Conservation (phyloP, 1,140 invertebrate genomes). For the Dreissena polymorpha region DNA sequence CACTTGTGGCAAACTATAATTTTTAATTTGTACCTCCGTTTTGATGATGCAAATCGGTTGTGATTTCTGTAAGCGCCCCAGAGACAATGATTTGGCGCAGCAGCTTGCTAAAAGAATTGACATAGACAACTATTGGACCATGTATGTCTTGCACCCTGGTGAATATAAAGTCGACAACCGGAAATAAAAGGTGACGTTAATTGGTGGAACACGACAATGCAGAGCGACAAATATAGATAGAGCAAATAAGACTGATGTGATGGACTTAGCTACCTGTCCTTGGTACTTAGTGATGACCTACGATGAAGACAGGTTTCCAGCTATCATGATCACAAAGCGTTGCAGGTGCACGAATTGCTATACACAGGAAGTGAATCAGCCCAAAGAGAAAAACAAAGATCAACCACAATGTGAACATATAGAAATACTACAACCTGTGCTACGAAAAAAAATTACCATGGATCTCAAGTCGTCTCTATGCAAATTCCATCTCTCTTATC, state of each 20-base stretch:
- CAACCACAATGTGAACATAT: neutral
- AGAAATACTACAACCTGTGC: neutral
- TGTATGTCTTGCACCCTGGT: too few species aligned
- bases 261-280: constrained; percentile 23
- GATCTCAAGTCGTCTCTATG: neutral
- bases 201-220: neutral
- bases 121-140: neutral
- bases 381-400: neutral
- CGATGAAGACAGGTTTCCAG: too few species aligned
- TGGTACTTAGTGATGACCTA: too few species aligned
- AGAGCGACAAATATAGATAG: neutral
- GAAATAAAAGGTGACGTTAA: too few species aligned
- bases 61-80: too few species aligned
- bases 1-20: too few species aligned
- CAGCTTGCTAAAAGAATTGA: neutral
- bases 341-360: constrained; percentile 21
- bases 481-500: neutral
- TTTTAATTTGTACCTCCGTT: too few species aligned
- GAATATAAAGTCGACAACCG: too few species aligned
- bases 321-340: constrained; percentile 13
- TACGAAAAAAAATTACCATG: neutral
- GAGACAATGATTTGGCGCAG: neutral
- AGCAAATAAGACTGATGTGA: neutral
- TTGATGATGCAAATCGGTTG: too few species aligned
- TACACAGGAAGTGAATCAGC: neutral